phyloP scores from a whole-genome alignment of 2,797 vertebrate genomes.

The Protosalanx chinensis region DNA sequence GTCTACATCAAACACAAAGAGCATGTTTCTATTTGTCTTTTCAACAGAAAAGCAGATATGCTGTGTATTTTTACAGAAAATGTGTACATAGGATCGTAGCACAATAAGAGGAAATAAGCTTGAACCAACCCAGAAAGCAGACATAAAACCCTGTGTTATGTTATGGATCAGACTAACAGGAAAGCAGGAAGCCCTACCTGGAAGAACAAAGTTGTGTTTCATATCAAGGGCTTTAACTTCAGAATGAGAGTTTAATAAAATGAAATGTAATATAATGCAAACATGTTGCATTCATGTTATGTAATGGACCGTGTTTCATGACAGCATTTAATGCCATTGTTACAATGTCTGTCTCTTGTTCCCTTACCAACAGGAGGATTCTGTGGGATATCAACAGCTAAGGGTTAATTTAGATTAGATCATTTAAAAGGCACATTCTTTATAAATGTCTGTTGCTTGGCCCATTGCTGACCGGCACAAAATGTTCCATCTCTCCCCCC shows the following conservation, averaged over 20 bases:
- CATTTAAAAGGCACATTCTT: slow-evolving; percentile 63
- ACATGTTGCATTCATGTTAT: not conserved
- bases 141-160: not conserved
- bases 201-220: slow-evolving; percentile 1
- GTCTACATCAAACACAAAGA: too few relatives aligned
- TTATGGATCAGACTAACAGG: not conserved
- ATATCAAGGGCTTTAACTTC: not conserved
- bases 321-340: slow-evolving; percentile 43
- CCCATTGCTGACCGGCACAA: slow-evolving; percentile 66
- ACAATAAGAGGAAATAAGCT: slow-evolving; percentile 4
- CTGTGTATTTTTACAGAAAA: not conserved
- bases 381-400: slow-evolving; percentile 14
- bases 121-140: slow-evolving; percentile 1
- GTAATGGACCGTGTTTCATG: slow-evolving; percentile 3
- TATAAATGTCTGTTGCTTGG: slow-evolving; percentile 53
- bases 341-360: slow-evolving; percentile 8
- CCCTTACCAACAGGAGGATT: slow-evolving; percentile 15
- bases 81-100: not conserved
- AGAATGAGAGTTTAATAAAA: not conserved
- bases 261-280: not conserved
- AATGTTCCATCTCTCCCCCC: slow-evolving; percentile 40
- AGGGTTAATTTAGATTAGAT: slow-evolving; percentile 17
- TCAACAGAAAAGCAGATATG: not conserved
- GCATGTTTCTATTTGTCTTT: too few relatives aligned
- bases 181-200: slow-evolving; percentile 8